These are phyloP conservation scores for Heliopora coerulea DNA, from an alignment of 92 coral and sea anemone genomes.

Conservation along the genomic window DNA sequence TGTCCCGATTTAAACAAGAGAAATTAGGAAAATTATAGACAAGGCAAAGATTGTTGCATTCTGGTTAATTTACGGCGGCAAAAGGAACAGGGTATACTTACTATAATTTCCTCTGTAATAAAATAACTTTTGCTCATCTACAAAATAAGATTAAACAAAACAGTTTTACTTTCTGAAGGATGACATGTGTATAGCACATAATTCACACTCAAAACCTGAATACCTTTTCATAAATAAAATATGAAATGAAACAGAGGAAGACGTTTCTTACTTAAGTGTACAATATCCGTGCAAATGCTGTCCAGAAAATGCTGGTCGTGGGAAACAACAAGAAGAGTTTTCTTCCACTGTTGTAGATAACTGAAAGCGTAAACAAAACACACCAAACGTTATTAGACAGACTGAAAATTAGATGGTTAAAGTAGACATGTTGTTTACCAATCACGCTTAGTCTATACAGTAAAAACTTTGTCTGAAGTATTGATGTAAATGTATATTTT, in stretches of 20 bases:
- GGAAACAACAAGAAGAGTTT: slow-evolving; percentile 90
- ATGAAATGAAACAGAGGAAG: neutral
- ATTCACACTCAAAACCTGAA: neutral
- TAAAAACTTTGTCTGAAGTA: no score
- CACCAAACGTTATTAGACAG: no score
- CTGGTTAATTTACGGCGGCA: no score
- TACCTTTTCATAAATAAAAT: neutral
- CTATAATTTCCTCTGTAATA: slow-evolving; percentile 99
- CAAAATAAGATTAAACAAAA: slow-evolving; percentile 8
- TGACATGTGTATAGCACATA: neutral
- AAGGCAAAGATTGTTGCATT: no score
- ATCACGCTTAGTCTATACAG: no score
- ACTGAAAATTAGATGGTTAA: no score
- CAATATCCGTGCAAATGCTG: slow-evolving; percentile 93
- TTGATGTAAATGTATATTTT: no score
- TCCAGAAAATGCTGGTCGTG: slow-evolving; percentile 96
- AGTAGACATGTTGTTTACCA: no score
- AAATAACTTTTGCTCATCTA: slow-evolving; percentile 83
- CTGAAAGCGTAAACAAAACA: slow-evolving; percentile 55
- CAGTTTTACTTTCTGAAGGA: neutral
- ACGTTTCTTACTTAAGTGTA: slow-evolving; percentile 79
- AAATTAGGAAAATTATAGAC: no score
- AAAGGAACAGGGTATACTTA: slow-evolving; percentile 7
- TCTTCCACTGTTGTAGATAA: slow-evolving; percentile 98
- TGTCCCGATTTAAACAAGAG: no score